These are phyloP conservation scores for Cosmia pyralina DNA, from an alignment of 2,888 invertebrate genomes.

Conservation along the genomic window DNA sequence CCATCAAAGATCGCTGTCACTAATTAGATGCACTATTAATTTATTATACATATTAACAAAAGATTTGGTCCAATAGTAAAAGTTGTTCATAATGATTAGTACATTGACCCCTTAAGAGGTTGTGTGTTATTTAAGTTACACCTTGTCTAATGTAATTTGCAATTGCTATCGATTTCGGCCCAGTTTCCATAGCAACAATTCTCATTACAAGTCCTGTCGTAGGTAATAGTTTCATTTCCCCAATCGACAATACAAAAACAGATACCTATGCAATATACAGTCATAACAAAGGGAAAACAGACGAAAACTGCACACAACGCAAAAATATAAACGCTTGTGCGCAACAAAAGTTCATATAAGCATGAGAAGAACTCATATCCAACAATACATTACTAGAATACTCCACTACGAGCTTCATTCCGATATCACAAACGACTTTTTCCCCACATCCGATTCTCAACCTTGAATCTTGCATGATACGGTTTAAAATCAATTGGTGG, in stretches of 20 bases:
- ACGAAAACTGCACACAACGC: conserved; percentile 55
- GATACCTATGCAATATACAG: conserved; percentile 20
- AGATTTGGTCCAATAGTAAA: no score
- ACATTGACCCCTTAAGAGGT: no score
- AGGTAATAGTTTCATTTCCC: conserved; percentile 43
- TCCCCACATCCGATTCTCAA: conserved; percentile 8
- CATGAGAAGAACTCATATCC: conserved; percentile 63
- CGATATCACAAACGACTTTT: conserved; percentile 28
- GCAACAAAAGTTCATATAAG: conserved; percentile 62
- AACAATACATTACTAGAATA: conserved; percentile 68
- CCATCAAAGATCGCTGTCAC: no score
- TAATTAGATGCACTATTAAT: no score
- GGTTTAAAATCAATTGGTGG: conserved; percentile 20
- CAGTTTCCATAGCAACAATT: conserved; percentile 19
- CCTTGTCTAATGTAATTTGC: no score
- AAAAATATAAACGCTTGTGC: conserved; percentile 51
- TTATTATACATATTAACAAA: no score
- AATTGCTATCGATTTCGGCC: neutral
- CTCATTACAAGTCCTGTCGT: conserved; percentile 37
- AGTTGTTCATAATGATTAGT: no score
- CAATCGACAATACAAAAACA: conserved; percentile 45
- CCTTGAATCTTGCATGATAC: neutral
- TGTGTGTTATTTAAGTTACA: no score
- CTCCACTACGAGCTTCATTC: conserved; percentile 37
- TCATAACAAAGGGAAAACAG: conserved; percentile 49